Conservation (phyloP, 2,797 vertebrate genomes). For the Lacerta agilis region DNA sequence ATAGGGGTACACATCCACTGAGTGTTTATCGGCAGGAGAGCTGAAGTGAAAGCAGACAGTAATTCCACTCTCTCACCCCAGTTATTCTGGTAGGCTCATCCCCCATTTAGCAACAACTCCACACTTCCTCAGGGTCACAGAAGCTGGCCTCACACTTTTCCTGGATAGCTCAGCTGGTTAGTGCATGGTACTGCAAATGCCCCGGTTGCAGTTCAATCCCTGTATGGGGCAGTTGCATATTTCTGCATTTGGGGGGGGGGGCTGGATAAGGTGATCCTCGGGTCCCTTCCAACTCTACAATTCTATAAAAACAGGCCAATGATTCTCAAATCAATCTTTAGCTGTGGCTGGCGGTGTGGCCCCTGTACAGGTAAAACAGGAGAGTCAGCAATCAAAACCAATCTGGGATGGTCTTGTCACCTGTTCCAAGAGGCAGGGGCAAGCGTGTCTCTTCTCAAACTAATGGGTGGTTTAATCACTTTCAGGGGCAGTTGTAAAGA, state of each 20-base stretch:
- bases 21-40: background rate
- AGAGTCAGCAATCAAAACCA: background rate
- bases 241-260: too few relatives aligned
- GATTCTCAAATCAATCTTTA: background rate
- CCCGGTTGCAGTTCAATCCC: too few relatives aligned
- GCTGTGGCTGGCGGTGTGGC: background rate
- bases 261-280: too few relatives aligned
- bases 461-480: background rate
- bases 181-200: too few relatives aligned
- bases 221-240: too few relatives aligned
- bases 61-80: background rate
- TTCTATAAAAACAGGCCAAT: background rate
- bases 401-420: background rate
- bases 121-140: background rate
- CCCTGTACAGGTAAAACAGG: background rate
- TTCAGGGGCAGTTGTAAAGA: background rate
- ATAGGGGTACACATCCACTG: background rate
- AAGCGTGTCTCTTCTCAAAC: background rate
- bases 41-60: background rate
- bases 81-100: background rate
- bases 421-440: background rate
- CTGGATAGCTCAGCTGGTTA: too few relatives aligned
- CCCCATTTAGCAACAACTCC: background rate
- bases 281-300: too few relatives aligned
- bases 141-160: background rate